Evolutionary conservation across 2,797 vertebrate species (phyloP).

Genomic region (Craterocephalus amniculus): DNA sequence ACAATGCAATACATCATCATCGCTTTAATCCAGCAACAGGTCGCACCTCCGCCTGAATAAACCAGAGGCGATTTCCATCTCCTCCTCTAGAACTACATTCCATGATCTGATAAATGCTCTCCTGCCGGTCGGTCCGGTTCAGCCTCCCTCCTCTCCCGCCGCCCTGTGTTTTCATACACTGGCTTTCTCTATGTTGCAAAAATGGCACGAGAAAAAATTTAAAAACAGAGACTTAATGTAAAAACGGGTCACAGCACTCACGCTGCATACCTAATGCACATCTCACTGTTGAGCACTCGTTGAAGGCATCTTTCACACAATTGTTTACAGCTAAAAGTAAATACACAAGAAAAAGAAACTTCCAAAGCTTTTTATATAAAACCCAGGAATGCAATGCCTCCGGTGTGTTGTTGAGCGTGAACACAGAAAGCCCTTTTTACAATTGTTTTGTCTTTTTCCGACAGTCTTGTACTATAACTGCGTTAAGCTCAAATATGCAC

Average conservation of each 20-base stretch:
- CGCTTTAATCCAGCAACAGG: conserved; percentile 36
- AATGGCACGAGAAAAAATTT: conserved; percentile 72
- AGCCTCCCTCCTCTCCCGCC: conserved; percentile 11
- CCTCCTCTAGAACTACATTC: conserved; percentile 71
- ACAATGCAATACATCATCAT: conserved; percentile 57
- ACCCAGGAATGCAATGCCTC: conserved; percentile 83
- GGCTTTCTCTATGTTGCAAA: conserved; percentile 48
- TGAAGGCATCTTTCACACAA: conserved; percentile 81
- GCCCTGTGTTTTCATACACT: conserved; percentile 23
- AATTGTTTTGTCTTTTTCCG: conserved; percentile 49
- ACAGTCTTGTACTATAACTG: conserved; percentile 79
- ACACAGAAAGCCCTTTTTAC: conserved; percentile 87
- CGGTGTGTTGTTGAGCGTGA: conserved; percentile 79
- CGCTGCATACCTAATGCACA: conserved; percentile 81
- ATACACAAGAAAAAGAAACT: conserved; percentile 69
- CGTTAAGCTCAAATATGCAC: conserved; percentile 78
- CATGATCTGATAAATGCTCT: conserved; percentile 67
- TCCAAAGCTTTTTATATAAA: conserved; percentile 81
- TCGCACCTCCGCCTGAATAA: conserved; percentile 32
- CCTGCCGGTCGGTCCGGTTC: conserved; percentile 33
- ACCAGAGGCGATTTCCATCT: conserved; percentile 15
- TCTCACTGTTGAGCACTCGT: conserved; percentile 79
- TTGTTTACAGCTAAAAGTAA: conserved; percentile 80
- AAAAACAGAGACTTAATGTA: conserved; percentile 53
- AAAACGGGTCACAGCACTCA: conserved; percentile 71